Evolutionary conservation across 2,797 vertebrate species (phyloP).

Genomic region (Balearica regulorum): DNA sequence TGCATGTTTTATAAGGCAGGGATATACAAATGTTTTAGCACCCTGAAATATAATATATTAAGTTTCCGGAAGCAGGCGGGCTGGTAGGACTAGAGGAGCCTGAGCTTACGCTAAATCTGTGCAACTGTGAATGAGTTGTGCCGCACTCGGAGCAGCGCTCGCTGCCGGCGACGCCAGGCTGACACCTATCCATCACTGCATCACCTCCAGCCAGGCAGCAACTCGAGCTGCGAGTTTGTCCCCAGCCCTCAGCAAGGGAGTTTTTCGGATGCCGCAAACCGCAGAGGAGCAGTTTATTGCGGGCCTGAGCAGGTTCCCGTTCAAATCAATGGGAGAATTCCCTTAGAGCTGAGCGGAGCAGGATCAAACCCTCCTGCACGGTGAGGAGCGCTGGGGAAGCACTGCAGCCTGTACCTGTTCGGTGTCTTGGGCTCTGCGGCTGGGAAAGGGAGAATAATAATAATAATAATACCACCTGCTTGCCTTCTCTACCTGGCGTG

Average conservation of each 20-base stretch:
- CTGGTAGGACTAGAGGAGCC: slow-evolving; percentile 17
- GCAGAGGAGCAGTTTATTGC: background rate
- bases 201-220: background rate
- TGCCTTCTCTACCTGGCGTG: background rate
- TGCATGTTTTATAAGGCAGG: slow-evolving; percentile 79
- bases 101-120: slow-evolving; percentile 10
- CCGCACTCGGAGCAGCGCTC: accelerated
- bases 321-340: background rate
- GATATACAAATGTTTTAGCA: slow-evolving; percentile 66
- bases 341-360: background rate
- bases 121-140: background rate
- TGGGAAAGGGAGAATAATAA: background rate
- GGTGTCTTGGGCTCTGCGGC: background rate
- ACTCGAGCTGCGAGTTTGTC: background rate
- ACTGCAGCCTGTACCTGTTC: background rate
- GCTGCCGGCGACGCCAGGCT: accelerated
- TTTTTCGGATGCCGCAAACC: background rate
- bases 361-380: background rate
- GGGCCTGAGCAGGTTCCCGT: accelerated
- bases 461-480: background rate
- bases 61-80: slow-evolving; percentile 44
- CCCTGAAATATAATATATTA: slow-evolving; percentile 32
- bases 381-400: accelerated
- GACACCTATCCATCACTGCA: background rate
- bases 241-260: background rate